phyloP scores from a whole-genome alignment of 53 echinoderm and acorn worm genomes.

The Pentamera pediparva region DNA sequence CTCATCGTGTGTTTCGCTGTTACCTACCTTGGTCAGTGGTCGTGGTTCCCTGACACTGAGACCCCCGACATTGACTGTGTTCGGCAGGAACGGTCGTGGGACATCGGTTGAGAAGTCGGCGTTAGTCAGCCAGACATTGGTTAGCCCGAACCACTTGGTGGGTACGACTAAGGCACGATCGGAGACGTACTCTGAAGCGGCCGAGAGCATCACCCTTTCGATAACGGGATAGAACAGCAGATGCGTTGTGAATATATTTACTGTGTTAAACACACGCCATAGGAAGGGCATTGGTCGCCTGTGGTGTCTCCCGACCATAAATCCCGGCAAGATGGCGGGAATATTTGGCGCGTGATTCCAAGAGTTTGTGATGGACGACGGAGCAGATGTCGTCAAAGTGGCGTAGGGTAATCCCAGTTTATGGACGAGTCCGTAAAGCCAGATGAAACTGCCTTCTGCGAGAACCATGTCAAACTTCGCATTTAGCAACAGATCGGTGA shows the following conservation, averaged over 20 bases:
- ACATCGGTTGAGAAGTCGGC: constrained; percentile 61
- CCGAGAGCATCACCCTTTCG: background rate
- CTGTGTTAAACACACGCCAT: background rate
- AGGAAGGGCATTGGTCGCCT: background rate
- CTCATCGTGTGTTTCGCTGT: no score
- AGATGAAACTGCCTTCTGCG: constrained; percentile 14
- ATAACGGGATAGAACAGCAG: background rate
- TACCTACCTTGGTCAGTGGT: constrained; percentile 54
- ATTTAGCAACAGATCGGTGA: background rate
- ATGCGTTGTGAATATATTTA: background rate
- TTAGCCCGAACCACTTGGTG: constrained; percentile 22
- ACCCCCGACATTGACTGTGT: constrained; percentile 59
- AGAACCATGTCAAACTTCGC: constrained; percentile 5
- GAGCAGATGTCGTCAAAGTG: background rate
- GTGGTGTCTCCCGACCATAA: background rate
- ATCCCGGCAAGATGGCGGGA: constrained; percentile 1
- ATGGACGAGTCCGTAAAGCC: constrained; percentile 6
- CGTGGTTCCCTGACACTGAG: constrained; percentile 42
- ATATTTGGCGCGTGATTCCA: constrained; percentile 19
- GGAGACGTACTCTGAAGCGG: background rate
- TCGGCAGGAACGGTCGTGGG: constrained; percentile 67
- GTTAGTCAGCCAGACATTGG: constrained; percentile 68
- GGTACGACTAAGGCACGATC: background rate
- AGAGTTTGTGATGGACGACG: background rate
- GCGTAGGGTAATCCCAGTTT: background rate